Conservation (phyloP, 2,113 vertebrate species). For the Brachyhypopomus occidentalis region DNA sequence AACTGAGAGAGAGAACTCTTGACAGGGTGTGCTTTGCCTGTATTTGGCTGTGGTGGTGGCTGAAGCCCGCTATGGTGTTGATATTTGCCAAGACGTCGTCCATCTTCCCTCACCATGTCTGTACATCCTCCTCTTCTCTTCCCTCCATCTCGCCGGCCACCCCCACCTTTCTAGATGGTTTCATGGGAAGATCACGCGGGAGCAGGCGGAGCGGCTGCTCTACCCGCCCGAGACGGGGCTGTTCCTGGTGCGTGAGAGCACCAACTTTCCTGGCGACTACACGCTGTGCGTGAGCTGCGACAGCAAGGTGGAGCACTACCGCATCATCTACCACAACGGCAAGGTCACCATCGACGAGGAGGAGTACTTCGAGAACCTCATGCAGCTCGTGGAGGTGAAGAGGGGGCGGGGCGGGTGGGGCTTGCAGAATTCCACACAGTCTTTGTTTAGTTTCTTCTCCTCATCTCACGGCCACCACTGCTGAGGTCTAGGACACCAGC, state of each 20-base stretch:
- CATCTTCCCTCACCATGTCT: too few relatives aligned
- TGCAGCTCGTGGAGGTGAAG: slow-evolving; percentile 95
- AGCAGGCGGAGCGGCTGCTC: slow-evolving; percentile 86
- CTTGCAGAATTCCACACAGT: slow-evolving; percentile 38
- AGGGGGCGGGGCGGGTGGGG: too few relatives aligned
- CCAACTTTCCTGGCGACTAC: slow-evolving; percentile 97
- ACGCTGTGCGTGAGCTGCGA: slow-evolving; percentile 97
- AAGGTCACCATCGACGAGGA: slow-evolving; percentile 96
- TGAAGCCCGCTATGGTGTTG: too few relatives aligned
- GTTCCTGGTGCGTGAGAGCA: slow-evolving; percentile 95
- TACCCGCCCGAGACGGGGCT: slow-evolving; percentile 88
- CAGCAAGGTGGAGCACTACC: slow-evolving; percentile 97
- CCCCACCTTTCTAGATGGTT: slow-evolving; percentile 83
- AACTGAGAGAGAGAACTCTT: neutral
- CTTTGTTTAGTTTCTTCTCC: slow-evolving; percentile 30
- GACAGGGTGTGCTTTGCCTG: neutral
- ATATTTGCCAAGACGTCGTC: too few relatives aligned
- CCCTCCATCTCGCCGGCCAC: neutral
- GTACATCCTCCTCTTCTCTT: too few relatives aligned
- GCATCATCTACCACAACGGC: slow-evolving; percentile 89
- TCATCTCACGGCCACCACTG: neutral
- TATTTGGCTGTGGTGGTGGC: too few relatives aligned
- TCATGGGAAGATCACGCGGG: slow-evolving; percentile 94
- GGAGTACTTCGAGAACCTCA: slow-evolving; percentile 92
- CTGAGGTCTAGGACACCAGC: neutral